Evolutionary conservation across 2,888 invertebrate genomes (phyloP), one percentile per base, ranked within the genome.

Genomic region (Ophonus ardosiacus): DNA sequence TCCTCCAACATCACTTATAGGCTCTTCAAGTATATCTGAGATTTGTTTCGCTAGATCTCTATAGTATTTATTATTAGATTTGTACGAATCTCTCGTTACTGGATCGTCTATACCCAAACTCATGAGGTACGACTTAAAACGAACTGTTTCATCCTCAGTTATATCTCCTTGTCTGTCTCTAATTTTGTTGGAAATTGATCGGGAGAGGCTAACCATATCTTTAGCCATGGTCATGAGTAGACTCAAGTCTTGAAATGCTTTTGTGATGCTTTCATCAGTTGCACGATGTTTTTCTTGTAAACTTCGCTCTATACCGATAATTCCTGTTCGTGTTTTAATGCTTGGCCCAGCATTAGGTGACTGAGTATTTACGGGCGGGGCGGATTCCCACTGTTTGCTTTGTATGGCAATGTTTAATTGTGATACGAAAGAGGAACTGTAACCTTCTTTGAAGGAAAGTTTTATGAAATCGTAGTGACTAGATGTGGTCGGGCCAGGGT

Each of bases 51-150:
- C 97, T 76, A 99, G 91, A 88, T 96, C 96, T 88, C 93, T 93
- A 90, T 96, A 97, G 91, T 98, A 99, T 86, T 96, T 95, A 13
- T 95, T 95, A 87, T 97, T 97, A 82, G 95, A 96, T 89, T 96
- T 96, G 89, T 96, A 98, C 10, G 96, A 94, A 89, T 97, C 97
- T 89, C 98, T 94, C 0, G 99, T 99, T 0, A 99, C 99, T 0
- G 99, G 99, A 92, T 99, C 99, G 89, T 98, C 98, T 87, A 99
- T 98, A 88, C 99, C 99, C 89, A 99, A 93, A 90, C 98, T 99
- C 92, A 99, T 94, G 74, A 99, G 92, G 90, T 99, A 98, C 0
- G 98, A 96, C 90, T 99, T 99, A 90, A 99, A 99, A 88, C 96
- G 94, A 5, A 98, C 94, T 7, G 99, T 99, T 92, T 99, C 99